A percentile compares a stretch with the other conserved stretches of the same genome.
Evolutionary conservation across 2,113 vertebrate species (phyloP).

Genomic region (Cephalopholis sonnerati): DNA sequence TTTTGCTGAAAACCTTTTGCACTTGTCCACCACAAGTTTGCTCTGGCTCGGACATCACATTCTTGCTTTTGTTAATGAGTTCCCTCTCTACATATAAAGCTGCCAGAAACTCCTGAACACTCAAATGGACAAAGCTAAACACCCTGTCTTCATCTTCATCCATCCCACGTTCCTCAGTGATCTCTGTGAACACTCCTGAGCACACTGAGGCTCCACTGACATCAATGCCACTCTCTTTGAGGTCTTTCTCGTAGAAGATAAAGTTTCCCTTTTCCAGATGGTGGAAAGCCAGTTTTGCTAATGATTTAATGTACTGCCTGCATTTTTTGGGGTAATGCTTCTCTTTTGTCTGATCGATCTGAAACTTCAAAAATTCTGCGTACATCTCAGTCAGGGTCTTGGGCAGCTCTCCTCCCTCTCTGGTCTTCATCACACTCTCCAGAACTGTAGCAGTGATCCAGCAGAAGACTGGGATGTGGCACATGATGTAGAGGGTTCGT

Average conservation of each 20-base stretch:
- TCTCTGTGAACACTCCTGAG: conserved; percentile 50
- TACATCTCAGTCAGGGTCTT: conserved; percentile 44
- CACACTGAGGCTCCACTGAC: conserved; percentile 3
- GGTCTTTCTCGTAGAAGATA: conserved; percentile 44
- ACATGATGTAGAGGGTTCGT: conserved; percentile 51
- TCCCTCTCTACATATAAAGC: conserved; percentile 21
- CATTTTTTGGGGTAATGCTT: background rate
- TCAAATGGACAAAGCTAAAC: conserved; percentile 36
- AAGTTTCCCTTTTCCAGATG: conserved; percentile 26
- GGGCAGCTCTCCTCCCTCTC: conserved; percentile 4
- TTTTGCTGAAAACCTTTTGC: background rate
- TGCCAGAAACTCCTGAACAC: conserved; percentile 48
- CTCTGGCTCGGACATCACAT: background rate
- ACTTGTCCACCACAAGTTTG: background rate
- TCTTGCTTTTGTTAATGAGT: background rate
- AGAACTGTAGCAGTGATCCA: conserved; percentile 44
- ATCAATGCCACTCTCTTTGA: conserved; percentile 21
- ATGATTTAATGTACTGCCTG: background rate
- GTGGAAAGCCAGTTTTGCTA: background rate
- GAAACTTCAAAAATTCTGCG: conserved; percentile 29
- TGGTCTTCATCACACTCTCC: conserved; percentile 31
- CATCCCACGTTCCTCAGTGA: conserved; percentile 16
- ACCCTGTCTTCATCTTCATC: conserved; percentile 1
- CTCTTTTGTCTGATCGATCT: background rate
- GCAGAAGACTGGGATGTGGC: conserved; percentile 53